These are phyloP conservation scores for Sander vitreus DNA, from an alignment of 2,113 vertebrate species.

Conservation along the genomic window DNA sequence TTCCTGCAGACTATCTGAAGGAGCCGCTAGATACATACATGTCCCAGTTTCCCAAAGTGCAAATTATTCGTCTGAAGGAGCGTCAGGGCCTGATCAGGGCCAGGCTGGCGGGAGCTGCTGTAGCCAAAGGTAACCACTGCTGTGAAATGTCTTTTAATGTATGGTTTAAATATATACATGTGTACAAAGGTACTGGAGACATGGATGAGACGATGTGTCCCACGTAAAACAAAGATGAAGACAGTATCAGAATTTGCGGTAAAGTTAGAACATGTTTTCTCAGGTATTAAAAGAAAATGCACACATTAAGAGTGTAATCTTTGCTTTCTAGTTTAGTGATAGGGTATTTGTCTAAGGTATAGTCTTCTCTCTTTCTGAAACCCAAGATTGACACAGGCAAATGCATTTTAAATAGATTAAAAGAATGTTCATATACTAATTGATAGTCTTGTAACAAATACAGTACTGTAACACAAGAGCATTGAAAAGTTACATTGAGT, in stretches of 20 bases:
- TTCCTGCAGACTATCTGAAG: constrained; percentile 88
- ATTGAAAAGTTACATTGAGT: background rate
- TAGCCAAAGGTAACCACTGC: constrained; percentile 87
- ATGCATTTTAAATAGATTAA: background rate
- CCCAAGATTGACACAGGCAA: background rate
- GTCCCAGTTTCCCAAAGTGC: constrained; percentile 91
- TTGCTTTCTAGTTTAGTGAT: background rate
- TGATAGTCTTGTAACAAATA: background rate
- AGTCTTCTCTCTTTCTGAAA: background rate
- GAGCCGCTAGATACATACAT: constrained; percentile 91
- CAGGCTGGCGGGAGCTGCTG: constrained; percentile 89
- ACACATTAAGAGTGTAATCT: background rate
- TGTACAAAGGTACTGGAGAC: background rate
- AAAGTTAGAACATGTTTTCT: background rate
- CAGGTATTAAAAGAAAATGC: background rate
- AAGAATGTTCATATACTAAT: background rate
- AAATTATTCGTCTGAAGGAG: constrained; percentile 90
- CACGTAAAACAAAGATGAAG: background rate
- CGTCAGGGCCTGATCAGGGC: constrained; percentile 95
- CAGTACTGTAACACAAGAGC: background rate
- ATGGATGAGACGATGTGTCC: background rate
- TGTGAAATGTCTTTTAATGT: background rate
- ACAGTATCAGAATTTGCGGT: background rate
- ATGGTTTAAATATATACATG: background rate
- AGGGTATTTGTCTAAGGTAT: background rate